phyloP scores from a whole-genome alignment of 2,888 invertebrate species.

The Chalcosyrphus nemorum region DNA sequence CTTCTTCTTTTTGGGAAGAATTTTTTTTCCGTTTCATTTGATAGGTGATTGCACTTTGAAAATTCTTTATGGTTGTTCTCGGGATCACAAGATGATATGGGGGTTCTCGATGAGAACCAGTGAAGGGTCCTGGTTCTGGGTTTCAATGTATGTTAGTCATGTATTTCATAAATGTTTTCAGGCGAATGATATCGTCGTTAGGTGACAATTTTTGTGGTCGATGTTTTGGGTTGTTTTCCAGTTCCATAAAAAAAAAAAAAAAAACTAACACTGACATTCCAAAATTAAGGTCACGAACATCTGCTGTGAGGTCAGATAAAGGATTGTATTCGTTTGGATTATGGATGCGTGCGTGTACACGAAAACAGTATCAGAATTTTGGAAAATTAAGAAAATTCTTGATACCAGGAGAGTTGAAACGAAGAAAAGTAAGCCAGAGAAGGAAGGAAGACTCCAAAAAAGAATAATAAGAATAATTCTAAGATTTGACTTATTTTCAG shows the following conservation, averaged over 20 bases:
- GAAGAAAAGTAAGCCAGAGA: too few relatives aligned
- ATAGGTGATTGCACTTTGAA: conserved; percentile 64
- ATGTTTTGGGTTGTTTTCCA: conserved; percentile 5
- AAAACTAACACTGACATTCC: conserved; percentile 12
- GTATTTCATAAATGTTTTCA: conserved; percentile 24
- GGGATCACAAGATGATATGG: conserved; percentile 9
- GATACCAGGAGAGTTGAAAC: too few relatives aligned
- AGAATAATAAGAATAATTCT: too few relatives aligned
- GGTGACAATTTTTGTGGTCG: conserved; percentile 31
- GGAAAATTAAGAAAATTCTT: too few relatives aligned
- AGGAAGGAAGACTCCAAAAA: too few relatives aligned
- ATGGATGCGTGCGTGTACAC: not conserved
- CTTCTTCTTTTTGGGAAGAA: conserved; percentile 20
- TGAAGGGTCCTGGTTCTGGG: not conserved
- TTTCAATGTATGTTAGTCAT: conserved; percentile 7
- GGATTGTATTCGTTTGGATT: not conserved
- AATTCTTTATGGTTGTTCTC: conserved; percentile 28
- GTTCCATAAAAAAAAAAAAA: not conserved
- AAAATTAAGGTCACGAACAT: conserved; percentile 2
- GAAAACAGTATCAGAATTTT: too few relatives aligned
- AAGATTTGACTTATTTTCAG: too few relatives aligned
- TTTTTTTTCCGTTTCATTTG: conserved; percentile 36
- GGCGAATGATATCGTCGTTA: conserved; percentile 28
- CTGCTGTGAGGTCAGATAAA: conserved; percentile 19
- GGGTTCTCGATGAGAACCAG: conserved; percentile 5